A percentile compares a stretch with the other conserved stretches of the same genome.
Evolutionary conservation across 1,140 invertebrate species (phyloP).

Genomic region (Neodiprion virginianus): DNA sequence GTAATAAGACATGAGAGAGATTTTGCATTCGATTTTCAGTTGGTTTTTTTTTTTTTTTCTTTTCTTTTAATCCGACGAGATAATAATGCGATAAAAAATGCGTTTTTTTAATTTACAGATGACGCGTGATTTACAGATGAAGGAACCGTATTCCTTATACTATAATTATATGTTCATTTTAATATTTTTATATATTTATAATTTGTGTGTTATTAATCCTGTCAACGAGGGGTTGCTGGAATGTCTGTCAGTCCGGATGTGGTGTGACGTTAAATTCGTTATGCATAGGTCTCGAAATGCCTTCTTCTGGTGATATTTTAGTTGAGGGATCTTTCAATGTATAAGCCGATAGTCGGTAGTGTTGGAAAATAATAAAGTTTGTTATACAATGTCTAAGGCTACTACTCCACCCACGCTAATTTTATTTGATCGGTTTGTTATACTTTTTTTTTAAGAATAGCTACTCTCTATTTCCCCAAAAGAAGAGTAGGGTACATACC

Average conservation of each 20-base stretch:
- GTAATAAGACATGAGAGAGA: slow-evolving; percentile 52
- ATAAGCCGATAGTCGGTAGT: background rate
- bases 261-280: slow-evolving; percentile 16
- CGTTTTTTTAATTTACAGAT: slow-evolving; percentile 6
- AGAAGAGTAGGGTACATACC: slow-evolving; percentile 42
- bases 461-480: background rate
- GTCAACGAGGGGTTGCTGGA: slow-evolving; percentile 49
- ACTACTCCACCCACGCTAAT: background rate
- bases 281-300: background rate
- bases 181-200: slow-evolving; percentile 2
- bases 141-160: slow-evolving; percentile 7
- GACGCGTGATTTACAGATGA: slow-evolving; percentile 7
- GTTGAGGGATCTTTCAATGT: background rate
- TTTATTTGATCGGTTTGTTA: background rate
- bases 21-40: slow-evolving; percentile 43
- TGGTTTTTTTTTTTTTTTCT: slow-evolving; percentile 19
- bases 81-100: slow-evolving; percentile 8
- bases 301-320: background rate
- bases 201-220: slow-evolving; percentile 30
- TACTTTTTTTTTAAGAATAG: background rate
- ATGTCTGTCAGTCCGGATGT: slow-evolving; percentile 52
- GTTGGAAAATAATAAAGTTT: background rate
- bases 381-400: background rate
- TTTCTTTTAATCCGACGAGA: slow-evolving; percentile 24
- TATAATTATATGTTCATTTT: background rate